These are phyloP conservation scores for Myripristis jacobus DNA, from an alignment of 2,797 vertebrate genomes.

Conservation along the genomic window DNA sequence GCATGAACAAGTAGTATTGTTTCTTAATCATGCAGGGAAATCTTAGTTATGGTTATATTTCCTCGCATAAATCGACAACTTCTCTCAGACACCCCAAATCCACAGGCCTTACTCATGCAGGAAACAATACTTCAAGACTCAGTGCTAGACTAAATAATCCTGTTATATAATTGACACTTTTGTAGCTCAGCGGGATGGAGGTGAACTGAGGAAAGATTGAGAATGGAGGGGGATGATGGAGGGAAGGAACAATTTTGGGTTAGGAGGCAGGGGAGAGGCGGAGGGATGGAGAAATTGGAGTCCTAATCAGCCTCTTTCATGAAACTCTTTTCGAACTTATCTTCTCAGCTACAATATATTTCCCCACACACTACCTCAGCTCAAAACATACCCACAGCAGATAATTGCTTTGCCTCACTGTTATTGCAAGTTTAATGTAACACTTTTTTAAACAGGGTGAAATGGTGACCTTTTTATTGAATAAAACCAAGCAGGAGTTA, in stretches of 20 bases:
- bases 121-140: no score
- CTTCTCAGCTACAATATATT: constrained; percentile 2
- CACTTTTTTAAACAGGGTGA: neutral
- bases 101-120: no score
- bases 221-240: neutral
- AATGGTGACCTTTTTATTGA: constrained; percentile 38
- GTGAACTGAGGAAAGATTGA: neutral
- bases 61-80: no score
- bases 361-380: neutral
- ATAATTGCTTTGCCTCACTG: constrained; percentile 13
- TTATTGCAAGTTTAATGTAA: neutral
- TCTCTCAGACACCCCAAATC: no score
- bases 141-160: no score
- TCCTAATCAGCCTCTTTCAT: constrained; percentile 27
- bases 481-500: constrained; percentile 3
- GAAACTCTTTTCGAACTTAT: constrained; percentile 26
- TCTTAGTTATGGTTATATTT: no score
- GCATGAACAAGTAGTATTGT: no score
- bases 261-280: neutral
- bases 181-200: no score
- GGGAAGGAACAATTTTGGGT: neutral
- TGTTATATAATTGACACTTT: no score
- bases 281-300: neutral
- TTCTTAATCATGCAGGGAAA: no score
- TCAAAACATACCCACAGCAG: neutral